A percentile compares a stretch with the other conserved stretches of the same genome.
These are phyloP conservation scores for Eidolon helvum DNA, from an alignment of 2,113 vertebrate genomes.

Conservation along the genomic window DNA sequence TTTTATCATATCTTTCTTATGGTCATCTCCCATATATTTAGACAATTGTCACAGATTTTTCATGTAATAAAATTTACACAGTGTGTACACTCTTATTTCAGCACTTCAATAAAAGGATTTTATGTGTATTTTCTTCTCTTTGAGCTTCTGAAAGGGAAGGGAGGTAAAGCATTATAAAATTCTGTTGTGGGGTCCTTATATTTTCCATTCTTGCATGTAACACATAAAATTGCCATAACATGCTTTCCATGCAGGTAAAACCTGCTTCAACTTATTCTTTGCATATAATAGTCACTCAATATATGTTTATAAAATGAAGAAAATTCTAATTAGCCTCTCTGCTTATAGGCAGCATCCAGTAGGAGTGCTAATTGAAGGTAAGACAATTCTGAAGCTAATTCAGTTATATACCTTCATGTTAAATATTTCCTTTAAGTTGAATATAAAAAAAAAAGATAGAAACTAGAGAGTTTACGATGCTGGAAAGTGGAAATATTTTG, in stretches of 20 bases:
- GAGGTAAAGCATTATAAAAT: not conserved
- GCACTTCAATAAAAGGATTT: not conserved
- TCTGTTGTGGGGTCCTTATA: not conserved
- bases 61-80: not conserved
- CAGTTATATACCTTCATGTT: not conserved
- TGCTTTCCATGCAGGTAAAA: not conserved
- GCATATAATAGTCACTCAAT: not conserved
- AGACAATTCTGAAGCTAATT: not conserved
- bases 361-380: not conserved
- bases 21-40: not conserved
- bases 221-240: not conserved
- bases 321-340: not conserved
- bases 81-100: not conserved
- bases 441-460: not conserved
- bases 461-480: not conserved
- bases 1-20: not conserved
- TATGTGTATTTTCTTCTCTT: slow-evolving; percentile 16
- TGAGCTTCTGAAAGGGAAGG: not conserved
- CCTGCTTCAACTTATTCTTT: not conserved
- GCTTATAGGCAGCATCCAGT: not conserved
- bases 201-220: not conserved
- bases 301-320: not conserved
- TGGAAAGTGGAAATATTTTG: not conserved
- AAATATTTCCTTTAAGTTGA: not conserved
- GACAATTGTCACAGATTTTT: not conserved